Conservation (phyloP, 1,140 invertebrate species). For the Euwallacea fornicatus region DNA sequence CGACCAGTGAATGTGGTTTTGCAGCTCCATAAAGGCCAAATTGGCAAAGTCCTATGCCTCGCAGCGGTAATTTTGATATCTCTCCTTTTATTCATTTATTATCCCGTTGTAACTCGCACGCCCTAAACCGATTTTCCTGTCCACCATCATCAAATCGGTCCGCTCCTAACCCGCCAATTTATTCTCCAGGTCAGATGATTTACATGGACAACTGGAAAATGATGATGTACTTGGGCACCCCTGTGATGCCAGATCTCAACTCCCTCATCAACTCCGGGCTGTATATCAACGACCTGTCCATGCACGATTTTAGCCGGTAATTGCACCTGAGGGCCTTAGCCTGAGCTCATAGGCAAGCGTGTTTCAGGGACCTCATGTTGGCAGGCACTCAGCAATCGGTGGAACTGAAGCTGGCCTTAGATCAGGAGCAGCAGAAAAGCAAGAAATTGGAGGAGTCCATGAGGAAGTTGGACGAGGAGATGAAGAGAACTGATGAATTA, state of each 20-base stretch:
- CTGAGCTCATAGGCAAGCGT: not conserved
- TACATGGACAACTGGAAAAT: conserved; percentile 97
- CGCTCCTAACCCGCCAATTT: not conserved
- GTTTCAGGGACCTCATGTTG: conserved; percentile 85
- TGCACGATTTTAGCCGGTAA: conserved; percentile 96
- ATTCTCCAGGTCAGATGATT: conserved; percentile 87
- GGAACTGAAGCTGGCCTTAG: conserved; percentile 90
- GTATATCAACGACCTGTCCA: conserved; percentile 96
- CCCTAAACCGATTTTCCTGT: too few species aligned
- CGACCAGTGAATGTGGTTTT: too few species aligned
- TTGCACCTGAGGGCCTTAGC: conserved; percentile 5
- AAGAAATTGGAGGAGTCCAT: conserved; percentile 96
- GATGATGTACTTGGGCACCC: conserved; percentile 95
- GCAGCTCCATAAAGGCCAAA: too few species aligned
- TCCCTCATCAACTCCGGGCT: conserved; percentile 86
- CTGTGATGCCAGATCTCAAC: conserved; percentile 91
- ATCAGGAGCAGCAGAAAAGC: conserved; percentile 96
- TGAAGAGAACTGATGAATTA: conserved; percentile 92
- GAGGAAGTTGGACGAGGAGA: conserved; percentile 92
- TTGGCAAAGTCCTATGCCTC: too few species aligned
- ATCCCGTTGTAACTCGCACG: too few species aligned
- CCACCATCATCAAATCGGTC: too few species aligned
- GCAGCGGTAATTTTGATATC: too few species aligned
- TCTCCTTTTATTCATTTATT: too few species aligned
- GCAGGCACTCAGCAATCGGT: conserved; percentile 97